These are phyloP conservation scores for Otocyon megalotis DNA, from an alignment of 2,113 vertebrate genomes.

Conservation along the genomic window DNA sequence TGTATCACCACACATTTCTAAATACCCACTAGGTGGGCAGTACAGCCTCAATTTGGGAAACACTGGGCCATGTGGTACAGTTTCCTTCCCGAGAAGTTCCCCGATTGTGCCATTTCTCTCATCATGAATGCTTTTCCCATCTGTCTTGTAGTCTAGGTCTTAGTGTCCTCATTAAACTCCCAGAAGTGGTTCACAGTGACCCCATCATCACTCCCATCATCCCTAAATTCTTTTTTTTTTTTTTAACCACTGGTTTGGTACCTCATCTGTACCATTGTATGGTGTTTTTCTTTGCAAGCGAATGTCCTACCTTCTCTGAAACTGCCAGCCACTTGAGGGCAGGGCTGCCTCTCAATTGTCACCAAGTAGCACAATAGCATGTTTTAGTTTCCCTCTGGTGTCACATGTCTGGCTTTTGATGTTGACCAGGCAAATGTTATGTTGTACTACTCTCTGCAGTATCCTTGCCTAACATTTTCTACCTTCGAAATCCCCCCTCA, in stretches of 20 bases:
- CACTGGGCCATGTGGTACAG: background rate
- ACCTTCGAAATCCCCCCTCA: background rate
- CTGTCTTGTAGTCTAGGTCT: background rate
- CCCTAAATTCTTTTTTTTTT: background rate
- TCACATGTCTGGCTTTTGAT: background rate
- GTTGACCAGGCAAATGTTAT: too few species aligned
- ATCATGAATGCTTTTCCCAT: background rate
- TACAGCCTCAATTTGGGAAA: background rate
- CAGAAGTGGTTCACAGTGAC: background rate
- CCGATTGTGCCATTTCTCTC: background rate
- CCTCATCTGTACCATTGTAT: background rate
- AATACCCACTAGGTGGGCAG: background rate
- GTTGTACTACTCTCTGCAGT: background rate
- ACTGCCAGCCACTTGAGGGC: background rate
- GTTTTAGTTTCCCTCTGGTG: background rate
- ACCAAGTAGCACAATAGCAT: background rate
- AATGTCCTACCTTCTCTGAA: conserved; percentile 10
- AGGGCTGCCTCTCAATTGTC: background rate
- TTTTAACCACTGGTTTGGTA: background rate
- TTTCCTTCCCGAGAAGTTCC: background rate
- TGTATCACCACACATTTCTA: background rate
- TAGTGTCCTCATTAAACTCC: background rate
- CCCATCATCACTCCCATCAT: background rate
- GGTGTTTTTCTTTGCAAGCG: background rate
- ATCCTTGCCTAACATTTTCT: background rate